A percentile compares a stretch with the other conserved stretches of the same genome.
These are phyloP conservation scores for Corella eumyota DNA, from an alignment of 23 tunicate species.

Conservation along the genomic window DNA sequence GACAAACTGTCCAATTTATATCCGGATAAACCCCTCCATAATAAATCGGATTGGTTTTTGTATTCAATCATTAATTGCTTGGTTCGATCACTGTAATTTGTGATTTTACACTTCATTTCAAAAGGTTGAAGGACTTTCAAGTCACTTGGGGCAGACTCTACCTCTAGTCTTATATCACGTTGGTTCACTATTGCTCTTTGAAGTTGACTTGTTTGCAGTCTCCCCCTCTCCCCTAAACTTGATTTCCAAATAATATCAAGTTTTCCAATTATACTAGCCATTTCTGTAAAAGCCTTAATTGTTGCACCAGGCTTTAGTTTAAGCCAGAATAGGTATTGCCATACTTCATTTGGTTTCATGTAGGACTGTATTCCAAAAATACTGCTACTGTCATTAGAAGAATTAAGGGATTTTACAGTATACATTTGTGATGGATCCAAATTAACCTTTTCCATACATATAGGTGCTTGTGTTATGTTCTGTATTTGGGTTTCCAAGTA, in stretches of 20 bases:
- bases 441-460: constrained; percentile 79
- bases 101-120: constrained; percentile 42
- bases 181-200: constrained; percentile 58
- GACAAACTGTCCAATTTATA: constrained; percentile 22
- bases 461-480: constrained; percentile 61
- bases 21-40: constrained; percentile 72
- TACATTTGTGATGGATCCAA: constrained; percentile 74
- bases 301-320: constrained; percentile 32
- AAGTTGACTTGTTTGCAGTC: constrained; percentile 88
- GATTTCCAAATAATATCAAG: constrained; percentile 94
- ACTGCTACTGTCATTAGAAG: constrained; percentile 11
- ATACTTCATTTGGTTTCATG: constrained; percentile 75
- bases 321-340: constrained; percentile 68
- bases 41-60: constrained; percentile 35
- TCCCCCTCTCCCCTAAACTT: constrained; percentile 77
- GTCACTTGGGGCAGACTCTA: constrained; percentile 31
- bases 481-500: constrained; percentile 91
- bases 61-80: constrained; percentile 46
- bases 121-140: constrained; percentile 28
- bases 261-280: constrained; percentile 66
- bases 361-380: constrained; percentile 34
- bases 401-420: constrained; percentile 36
- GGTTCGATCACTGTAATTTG: constrained; percentile 72
- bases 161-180: constrained; percentile 42
- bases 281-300: constrained; percentile 33